A percentile compares a stretch with the other conserved stretches of the same genome.
Evolutionary conservation across 2,797 vertebrate species (phyloP).

Genomic region (Melanitta fusca): DNA sequence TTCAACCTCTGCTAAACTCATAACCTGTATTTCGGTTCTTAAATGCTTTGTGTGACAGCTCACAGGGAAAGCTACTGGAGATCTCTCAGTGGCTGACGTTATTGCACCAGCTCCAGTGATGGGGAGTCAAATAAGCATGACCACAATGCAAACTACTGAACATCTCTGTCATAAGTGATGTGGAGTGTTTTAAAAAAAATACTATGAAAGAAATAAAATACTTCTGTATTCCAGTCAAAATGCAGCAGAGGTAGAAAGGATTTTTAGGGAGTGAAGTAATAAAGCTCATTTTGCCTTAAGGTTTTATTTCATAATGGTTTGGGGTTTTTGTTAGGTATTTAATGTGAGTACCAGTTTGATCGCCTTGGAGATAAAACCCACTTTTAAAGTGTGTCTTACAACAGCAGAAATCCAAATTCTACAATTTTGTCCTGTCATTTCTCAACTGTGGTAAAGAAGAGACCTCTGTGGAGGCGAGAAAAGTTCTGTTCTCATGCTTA

Average conservation of each 20-base stretch:
- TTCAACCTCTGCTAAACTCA: background rate
- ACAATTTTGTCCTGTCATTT: background rate
- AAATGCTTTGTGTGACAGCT: background rate
- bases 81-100: background rate
- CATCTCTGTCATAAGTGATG: background rate
- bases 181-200: background rate
- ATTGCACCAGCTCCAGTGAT: background rate
- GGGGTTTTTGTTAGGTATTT: background rate
- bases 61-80: background rate
- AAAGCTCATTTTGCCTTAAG: background rate
- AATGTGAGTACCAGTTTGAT: background rate
- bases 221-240: background rate
- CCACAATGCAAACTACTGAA: background rate
- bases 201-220: background rate
- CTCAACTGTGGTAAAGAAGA: background rate
- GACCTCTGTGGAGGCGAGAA: background rate
- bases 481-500: background rate
- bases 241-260: background rate
- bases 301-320: background rate
- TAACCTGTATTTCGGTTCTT: background rate
- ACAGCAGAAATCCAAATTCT: background rate
- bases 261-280: background rate
- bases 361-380: background rate
- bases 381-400: background rate
- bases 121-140: background rate